Base-by-base conservation (phyloP, 1,140 invertebrate species). In the Oryzaephilus surinamensis region DNA sequence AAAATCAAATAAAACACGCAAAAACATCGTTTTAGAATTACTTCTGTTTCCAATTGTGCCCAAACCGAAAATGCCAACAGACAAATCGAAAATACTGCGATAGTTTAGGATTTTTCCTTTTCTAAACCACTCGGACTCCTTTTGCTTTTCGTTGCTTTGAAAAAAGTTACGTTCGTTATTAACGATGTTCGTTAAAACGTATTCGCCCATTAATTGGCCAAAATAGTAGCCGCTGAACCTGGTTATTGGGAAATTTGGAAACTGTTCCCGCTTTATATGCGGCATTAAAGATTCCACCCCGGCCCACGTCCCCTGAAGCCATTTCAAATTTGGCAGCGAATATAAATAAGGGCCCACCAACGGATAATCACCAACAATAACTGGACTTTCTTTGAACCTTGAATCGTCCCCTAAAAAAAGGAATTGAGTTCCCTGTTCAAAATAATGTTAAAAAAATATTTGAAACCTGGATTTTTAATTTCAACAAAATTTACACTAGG, bases 181-280 rank as follows among this genome's bases (percentile, higher is more conserved):
- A 3, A 71, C 60, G 32, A 76, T 71, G 17, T 70, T 60, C n/a
- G 64, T 60, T 20, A 74, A 45, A 2, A 72, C 65, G 52, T 72
- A 74, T 51, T 74, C 72, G 0, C 62, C 64, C 68, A 74, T 74
- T n/a, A 65, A 52, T 19, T 55, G 30, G 2, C 70, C 68, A 50
- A 72, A 71, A 15, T 53, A 43, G 13, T 60, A 52, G n/a, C 62
- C 63, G 7, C 61, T 66, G 38, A 64, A 65, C 41, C 70, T 55
- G 14, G 67, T 67, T 28, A 72, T 48, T 8, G 44, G 45, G 20
- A 45, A 32, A 45, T 17, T 23, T 38, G 23, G 42, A 43, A n/a
- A n/a, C n/a, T n/a, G n/a, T n/a, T 24, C 23, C 2, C 11, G 1
- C 1, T 11, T 6, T 1, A 4, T 11, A 11, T 24, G 11, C 12